phyloP scores from a whole-genome alignment of 2,797 vertebrate genomes.

The Chelon auratus region DNA sequence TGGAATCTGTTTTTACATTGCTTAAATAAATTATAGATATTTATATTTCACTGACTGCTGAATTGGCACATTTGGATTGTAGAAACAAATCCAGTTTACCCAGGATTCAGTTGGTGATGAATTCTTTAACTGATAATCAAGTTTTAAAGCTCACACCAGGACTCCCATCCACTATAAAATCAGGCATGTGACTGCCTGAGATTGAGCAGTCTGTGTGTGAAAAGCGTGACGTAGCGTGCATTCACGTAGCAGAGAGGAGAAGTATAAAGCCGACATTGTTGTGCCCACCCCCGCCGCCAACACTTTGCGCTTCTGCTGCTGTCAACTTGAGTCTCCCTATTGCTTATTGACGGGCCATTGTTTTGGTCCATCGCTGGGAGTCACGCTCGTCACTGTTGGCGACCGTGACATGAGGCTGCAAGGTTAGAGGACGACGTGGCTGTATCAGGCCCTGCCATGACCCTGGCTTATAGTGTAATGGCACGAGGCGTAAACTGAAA shows the following conservation, averaged over 20 bases:
- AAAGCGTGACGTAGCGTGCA: constrained; percentile 18
- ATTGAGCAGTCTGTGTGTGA: constrained; percentile 40
- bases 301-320: constrained; percentile 53
- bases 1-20: no score
- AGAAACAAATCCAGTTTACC: background rate
- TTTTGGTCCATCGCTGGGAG: constrained; percentile 50
- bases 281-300: background rate
- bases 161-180: constrained; percentile 27
- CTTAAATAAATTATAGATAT: background rate
- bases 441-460: constrained; percentile 32
- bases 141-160: constrained; percentile 3
- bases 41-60: background rate
- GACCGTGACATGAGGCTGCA: constrained; percentile 42
- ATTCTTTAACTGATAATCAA: constrained; percentile 3
- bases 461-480: constrained; percentile 21
- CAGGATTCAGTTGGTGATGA: background rate
- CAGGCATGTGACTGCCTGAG: constrained; percentile 45
- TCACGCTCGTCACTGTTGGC: constrained; percentile 43
- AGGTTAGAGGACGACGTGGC: constrained; percentile 32
- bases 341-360: constrained; percentile 61
- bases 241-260: constrained; percentile 22
- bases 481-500: background rate
- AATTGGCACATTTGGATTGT: background rate
- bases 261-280: constrained; percentile 65
- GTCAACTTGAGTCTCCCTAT: constrained; percentile 53